phyloP scores from a whole-genome alignment of 92 coral and sea anemone species.

The Hydrozoanthus gracilis region DNA sequence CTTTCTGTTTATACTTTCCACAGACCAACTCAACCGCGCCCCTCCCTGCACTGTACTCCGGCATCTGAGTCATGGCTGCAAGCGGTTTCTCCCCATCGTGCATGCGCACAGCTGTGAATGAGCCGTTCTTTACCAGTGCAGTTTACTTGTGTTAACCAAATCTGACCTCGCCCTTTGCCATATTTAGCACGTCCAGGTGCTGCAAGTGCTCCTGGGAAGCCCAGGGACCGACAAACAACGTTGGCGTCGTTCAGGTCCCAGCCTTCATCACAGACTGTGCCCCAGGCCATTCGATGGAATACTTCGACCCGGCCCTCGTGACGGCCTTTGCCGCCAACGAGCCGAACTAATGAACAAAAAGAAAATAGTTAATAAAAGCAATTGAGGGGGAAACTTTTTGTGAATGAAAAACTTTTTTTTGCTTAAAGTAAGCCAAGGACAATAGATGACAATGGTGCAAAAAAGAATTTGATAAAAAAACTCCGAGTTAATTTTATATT shows the following conservation, averaged over 20 bases:
- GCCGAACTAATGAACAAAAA: conserved; percentile 28
- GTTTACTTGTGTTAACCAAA: conserved; percentile 33
- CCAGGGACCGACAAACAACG: conserved; percentile 30
- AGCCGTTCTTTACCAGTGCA: conserved; percentile 36
- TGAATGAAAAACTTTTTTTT: too few species aligned
- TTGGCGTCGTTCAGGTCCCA: conserved; percentile 32
- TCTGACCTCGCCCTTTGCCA: conserved; percentile 32
- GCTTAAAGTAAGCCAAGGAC: too few species aligned
- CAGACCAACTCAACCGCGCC: conserved; percentile 5
- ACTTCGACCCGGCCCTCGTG: conserved; percentile 38
- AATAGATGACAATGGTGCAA: too few species aligned
- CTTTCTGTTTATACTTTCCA: neutral
- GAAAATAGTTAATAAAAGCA: neutral
- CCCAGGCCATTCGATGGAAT: conserved; percentile 24
- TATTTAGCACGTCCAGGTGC: conserved; percentile 33
- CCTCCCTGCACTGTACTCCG: conserved; percentile 21
- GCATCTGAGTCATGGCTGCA: conserved; percentile 45
- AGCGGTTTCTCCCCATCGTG: conserved; percentile 43
- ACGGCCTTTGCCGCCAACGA: conserved; percentile 24
- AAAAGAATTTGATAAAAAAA: too few species aligned
- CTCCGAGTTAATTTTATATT: too few species aligned
- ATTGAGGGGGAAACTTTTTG: too few species aligned
- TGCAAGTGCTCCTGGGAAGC: conserved; percentile 26
- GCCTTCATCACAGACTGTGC: conserved; percentile 44
- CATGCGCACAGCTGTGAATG: conserved; percentile 42